Base-by-base conservation (phyloP, 2,888 invertebrate species). In the Prosapia bicincta region DNA sequence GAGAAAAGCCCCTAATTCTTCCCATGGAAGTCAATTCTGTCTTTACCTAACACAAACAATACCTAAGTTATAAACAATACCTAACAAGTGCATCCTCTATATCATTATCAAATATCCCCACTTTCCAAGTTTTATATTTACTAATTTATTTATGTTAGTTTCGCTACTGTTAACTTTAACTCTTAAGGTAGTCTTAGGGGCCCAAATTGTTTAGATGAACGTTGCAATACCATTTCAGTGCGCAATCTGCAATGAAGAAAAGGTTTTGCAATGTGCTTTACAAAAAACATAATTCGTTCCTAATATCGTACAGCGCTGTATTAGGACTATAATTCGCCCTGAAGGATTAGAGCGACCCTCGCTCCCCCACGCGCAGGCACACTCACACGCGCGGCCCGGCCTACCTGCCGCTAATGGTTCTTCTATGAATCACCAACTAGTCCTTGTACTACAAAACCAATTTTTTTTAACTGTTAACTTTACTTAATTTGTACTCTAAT, bases 11-110 rank as follows among this genome's bases (percentile, higher is more conserved):
- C 30, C 25, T 30, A 20, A 66, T 28, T 30, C 71, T 23, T 54
- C 28, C 26, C 69, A 76, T 66, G 24, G 74, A 77, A 15, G 24
- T 9, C 43, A 10, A 3, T 74, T 24, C 77, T 54, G 71, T 23
- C 71, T 73, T 28, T 65, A 72, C 0, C 66, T 65, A 28, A 26
- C 26, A 15, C 3, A n/a, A 25, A 3, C n/a, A 25, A 2, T 26
- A 13, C 5, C 2, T 68, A 9, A 26, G 26, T 20, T 69, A 38
- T n/a, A 69, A 26, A 26, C 67, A 74, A 30, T 74, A 74, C 26
- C 38, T 6, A 1, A 15, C 25, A 7, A 74, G 15, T 7, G 54
- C 10, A 26, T 32, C 9, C 38, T 74, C 69, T 2, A 72, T 3
- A 15, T 66, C 54, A 32, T 24, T 15, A 7, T 20, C 10, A 23